phyloP scores from a whole-genome alignment of 1,140 invertebrate species.

The Drosophila watanabei region DNA sequence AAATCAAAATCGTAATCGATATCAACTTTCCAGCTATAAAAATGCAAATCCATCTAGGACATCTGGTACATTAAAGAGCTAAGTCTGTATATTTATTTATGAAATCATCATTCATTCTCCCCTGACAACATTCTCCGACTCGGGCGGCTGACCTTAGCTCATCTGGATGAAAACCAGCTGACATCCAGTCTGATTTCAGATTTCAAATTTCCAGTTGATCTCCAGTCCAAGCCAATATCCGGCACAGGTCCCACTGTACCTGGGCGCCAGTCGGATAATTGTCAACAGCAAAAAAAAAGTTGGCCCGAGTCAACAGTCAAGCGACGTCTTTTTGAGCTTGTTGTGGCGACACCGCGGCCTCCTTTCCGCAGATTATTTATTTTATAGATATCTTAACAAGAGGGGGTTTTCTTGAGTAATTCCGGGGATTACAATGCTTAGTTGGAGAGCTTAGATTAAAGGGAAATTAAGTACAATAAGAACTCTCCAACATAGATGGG shows the following conservation, averaged over 20 bases:
- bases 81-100: background rate
- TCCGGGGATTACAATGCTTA: background rate
- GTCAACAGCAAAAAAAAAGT: conserved; percentile 9
- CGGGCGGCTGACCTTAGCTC: conserved; percentile 27
- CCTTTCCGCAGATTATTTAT: conserved; percentile 50
- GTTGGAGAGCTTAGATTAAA: too few species aligned
- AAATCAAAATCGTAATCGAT: background rate
- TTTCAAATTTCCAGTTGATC: background rate
- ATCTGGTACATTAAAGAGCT: conserved; percentile 16
- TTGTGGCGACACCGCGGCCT: conserved; percentile 49
- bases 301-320: conserved; percentile 11
- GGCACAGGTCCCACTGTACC: conserved; percentile 32
- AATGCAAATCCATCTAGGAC: conserved; percentile 27
- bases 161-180: conserved; percentile 5
- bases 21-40: conserved; percentile 32
- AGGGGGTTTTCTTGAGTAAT: background rate
- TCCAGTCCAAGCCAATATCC: background rate
- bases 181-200: conserved; percentile 4
- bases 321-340: conserved; percentile 32
- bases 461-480: background rate
- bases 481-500: too few species aligned
- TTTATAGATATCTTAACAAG: conserved; percentile 1
- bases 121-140: conserved; percentile 33
- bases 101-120: conserved; percentile 18
- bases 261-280: conserved; percentile 28